Evolutionary conservation across 2,888 invertebrate species (phyloP).

Genomic region (Chironomus riparius): DNA sequence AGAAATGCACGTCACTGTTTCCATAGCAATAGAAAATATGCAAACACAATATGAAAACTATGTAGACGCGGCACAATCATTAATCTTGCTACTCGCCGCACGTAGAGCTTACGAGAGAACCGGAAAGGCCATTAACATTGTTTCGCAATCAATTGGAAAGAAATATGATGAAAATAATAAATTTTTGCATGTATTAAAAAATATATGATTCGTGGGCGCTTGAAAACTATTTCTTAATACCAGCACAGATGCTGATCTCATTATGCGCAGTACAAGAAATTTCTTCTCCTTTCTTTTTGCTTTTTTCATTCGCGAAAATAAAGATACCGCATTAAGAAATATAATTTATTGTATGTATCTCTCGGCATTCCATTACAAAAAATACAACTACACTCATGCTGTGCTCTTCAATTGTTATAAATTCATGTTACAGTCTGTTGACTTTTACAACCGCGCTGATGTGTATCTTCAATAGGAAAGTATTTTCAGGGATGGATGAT

Average conservation of each 20-base stretch:
- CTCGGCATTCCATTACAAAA: background rate
- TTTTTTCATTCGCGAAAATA: background rate
- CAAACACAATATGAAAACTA: background rate
- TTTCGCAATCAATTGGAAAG: conserved; percentile 8
- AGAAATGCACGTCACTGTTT: background rate
- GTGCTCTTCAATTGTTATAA: background rate
- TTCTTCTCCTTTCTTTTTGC: background rate
- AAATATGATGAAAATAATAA: background rate
- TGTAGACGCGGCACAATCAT: background rate
- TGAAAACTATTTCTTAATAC: background rate
- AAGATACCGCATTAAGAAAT: too few relatives aligned
- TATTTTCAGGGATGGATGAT: background rate
- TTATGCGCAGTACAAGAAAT: background rate
- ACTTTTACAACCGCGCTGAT: conserved; percentile 1
- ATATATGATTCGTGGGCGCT: background rate
- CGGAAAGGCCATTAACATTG: conserved; percentile 22
- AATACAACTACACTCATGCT: background rate
- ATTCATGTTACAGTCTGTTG: conserved; percentile 14
- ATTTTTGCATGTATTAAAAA: background rate
- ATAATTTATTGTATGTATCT: too few relatives aligned
- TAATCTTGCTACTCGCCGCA: conserved; percentile 1
- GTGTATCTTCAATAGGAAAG: background rate
- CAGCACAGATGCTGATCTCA: background rate
- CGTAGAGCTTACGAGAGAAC: background rate
- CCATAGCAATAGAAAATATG: conserved; percentile 2